A percentile compares a stretch with the other conserved stretches of the same genome.
Conservation (phyloP, 1,140 invertebrate species). For the Oscheius sp. region DNA sequence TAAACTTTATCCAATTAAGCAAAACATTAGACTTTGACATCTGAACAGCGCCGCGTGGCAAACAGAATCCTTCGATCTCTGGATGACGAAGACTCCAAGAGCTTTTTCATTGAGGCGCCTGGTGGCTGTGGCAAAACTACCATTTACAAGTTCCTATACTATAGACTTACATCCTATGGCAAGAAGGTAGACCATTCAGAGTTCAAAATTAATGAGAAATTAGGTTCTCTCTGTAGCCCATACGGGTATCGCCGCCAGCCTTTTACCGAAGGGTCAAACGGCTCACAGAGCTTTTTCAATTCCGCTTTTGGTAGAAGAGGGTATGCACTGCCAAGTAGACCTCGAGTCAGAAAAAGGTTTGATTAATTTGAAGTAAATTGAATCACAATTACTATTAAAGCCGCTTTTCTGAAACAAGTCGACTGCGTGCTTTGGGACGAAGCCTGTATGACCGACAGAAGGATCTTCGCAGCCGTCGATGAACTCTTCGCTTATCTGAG, state of each 20-base stretch:
- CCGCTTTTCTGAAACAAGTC: background rate
- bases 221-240: conserved; percentile 37
- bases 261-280: conserved; percentile 47
- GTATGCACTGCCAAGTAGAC: background rate
- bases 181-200: no score
- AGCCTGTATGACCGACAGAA: conserved; percentile 14
- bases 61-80: no score
- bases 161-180: no score
- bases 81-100: no score
- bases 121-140: no score
- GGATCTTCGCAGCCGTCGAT: conserved; percentile 15
- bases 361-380: background rate
- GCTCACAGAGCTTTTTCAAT: conserved; percentile 34
- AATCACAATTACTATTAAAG: background rate
- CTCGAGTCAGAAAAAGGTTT: conserved; percentile 17
- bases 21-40: no score
- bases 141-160: no score
- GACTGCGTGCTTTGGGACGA: conserved; percentile 35
- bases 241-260: conserved; percentile 55
- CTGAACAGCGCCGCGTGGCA: no score
- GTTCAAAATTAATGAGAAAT: no score
- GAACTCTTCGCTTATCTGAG: conserved; percentile 10
- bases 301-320: conserved; percentile 12
- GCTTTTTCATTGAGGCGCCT: no score
- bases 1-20: no score